These are phyloP conservation scores for Hydrochoerus hydrochaeris DNA, from an alignment of 2,113 vertebrate genomes.

Conservation along the genomic window DNA sequence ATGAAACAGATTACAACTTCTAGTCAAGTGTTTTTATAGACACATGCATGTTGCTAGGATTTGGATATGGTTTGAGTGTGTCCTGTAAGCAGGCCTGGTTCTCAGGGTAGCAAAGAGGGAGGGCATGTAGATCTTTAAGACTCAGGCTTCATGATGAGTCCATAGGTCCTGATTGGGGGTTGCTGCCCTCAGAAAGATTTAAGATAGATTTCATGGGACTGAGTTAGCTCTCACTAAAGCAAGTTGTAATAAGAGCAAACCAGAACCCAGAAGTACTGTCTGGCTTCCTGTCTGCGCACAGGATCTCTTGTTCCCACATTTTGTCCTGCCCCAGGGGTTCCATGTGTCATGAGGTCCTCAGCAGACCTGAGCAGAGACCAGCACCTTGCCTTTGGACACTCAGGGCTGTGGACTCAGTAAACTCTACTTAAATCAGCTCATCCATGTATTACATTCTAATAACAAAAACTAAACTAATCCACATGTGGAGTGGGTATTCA, in stretches of 20 bases:
- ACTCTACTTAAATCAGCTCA: background rate
- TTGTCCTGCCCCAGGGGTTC: too few relatives aligned
- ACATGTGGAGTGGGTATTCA: background rate
- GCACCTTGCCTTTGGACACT: background rate
- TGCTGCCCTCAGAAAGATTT: background rate
- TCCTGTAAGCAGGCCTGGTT: background rate
- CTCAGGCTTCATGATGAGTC: background rate
- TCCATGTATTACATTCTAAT: background rate
- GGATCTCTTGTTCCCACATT: background rate
- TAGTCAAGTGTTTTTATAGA: background rate
- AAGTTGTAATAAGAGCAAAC: background rate
- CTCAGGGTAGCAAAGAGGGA: background rate
- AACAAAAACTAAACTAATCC: background rate
- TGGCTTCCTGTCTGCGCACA: background rate
- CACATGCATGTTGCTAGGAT: background rate
- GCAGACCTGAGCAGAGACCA: background rate
- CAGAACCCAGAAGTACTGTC: too few relatives aligned
- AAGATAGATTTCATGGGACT: background rate
- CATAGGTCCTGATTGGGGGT: background rate
- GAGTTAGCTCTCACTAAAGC: background rate
- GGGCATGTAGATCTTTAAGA: background rate
- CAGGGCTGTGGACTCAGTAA: background rate
- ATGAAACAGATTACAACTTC: background rate
- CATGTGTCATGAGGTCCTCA: background rate
- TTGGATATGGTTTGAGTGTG: background rate